A percentile compares a stretch with the other conserved stretches of the same genome.
These are phyloP conservation scores for Crotophaga sulcirostris DNA, from an alignment of 2,113 vertebrate genomes.

Conservation along the genomic window DNA sequence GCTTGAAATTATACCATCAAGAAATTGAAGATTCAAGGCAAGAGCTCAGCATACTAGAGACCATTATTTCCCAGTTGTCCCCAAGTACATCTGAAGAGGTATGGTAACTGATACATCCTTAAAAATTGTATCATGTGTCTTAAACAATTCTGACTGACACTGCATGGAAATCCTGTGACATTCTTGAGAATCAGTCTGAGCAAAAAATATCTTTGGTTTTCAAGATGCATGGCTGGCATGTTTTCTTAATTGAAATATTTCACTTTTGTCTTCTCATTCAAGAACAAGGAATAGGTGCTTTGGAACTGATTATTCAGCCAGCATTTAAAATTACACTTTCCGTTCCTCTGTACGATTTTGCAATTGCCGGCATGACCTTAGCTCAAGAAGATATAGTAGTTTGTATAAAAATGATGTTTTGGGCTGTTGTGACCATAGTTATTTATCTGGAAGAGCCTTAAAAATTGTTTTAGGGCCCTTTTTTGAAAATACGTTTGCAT, in stretches of 20 bases:
- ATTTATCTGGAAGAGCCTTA: not conserved
- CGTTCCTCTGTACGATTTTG: not conserved
- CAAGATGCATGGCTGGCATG: not conserved
- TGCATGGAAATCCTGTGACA: not conserved
- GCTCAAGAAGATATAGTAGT: not conserved
- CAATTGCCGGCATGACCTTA: not conserved
- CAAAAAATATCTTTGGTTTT: not conserved
- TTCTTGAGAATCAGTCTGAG: not conserved
- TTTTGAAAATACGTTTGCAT: not conserved
- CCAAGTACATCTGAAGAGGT: slow-evolving; percentile 60
- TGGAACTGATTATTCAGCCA: not conserved
- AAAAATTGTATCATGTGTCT: not conserved
- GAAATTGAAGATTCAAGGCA: slow-evolving; percentile 81
- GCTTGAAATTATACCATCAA: slow-evolving; percentile 72
- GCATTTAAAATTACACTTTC: not conserved
- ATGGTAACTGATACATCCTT: not conserved
- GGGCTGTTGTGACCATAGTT: not conserved
- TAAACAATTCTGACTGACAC: not conserved
- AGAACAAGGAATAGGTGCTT: not conserved
- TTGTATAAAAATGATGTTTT: not conserved
- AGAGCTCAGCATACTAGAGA: slow-evolving; percentile 83
- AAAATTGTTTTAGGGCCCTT: not conserved
- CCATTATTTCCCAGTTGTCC: slow-evolving; percentile 77
- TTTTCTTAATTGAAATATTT: not conserved
- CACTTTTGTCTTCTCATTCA: not conserved